These are phyloP conservation scores for Talpa occidentalis DNA, from an alignment of 2,113 vertebrate species.

Conservation along the genomic window DNA sequence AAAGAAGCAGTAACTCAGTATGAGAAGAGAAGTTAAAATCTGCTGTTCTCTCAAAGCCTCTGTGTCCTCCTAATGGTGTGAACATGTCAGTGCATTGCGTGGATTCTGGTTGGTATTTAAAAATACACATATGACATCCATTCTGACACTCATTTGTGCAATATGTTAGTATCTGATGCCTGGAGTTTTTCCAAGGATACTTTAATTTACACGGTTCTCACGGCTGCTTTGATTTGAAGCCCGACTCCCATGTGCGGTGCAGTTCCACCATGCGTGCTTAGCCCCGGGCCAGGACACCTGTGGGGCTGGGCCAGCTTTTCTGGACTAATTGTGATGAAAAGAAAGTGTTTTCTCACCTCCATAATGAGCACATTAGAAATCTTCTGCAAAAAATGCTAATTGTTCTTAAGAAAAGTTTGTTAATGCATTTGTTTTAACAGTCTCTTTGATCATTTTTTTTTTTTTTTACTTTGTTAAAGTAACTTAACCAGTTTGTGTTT, in stretches of 20 bases:
- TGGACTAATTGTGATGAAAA: background rate
- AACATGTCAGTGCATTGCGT: rapidly evolving
- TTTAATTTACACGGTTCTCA: background rate
- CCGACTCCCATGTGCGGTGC: rapidly evolving
- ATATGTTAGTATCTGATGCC: rapidly evolving
- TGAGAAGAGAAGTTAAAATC: background rate
- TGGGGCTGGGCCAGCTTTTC: background rate
- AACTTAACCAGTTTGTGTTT: background rate
- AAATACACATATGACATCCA: background rate
- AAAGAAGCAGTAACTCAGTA: background rate
- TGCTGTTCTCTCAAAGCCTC: background rate
- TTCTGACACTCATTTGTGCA: background rate
- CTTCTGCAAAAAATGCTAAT: background rate
- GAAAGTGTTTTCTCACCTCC: background rate
- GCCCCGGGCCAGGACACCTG: rapidly evolving
- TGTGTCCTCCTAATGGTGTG: background rate
- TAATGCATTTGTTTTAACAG: background rate
- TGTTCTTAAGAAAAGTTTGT: background rate
- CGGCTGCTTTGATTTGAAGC: background rate
- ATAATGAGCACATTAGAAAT: background rate
- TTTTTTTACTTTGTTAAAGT: background rate
- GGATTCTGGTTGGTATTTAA: background rate
- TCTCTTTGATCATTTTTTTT: background rate
- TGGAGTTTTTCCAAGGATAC: background rate
- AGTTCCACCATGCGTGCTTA: background rate